A percentile compares a stretch with the other conserved stretches of the same genome.
phyloP scores from a whole-genome alignment of 2,113 vertebrate species.

The Platycercus adscitus region DNA sequence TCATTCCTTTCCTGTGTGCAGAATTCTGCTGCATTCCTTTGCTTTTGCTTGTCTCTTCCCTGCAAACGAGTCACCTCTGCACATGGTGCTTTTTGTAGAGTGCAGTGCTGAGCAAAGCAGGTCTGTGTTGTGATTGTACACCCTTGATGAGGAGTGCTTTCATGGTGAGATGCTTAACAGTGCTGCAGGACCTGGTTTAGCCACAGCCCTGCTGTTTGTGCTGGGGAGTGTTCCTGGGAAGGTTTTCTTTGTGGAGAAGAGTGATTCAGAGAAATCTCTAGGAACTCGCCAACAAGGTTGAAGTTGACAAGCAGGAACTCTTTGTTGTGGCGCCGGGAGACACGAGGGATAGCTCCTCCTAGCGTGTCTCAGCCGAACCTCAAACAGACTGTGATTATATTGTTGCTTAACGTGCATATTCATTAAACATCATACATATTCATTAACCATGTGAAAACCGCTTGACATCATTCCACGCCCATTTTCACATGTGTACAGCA shows the following conservation, averaged over 20 bases:
- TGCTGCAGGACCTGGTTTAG: not conserved
- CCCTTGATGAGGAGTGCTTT: not conserved
- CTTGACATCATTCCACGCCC: too few species aligned
- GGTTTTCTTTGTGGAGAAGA: not conserved
- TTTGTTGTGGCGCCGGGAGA: accelerated
- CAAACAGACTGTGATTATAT: too few species aligned
- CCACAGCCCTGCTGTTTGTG: not conserved
- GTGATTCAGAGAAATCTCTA: too few species aligned
- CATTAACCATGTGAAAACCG: too few species aligned
- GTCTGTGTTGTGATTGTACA: not conserved
- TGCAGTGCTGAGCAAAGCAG: not conserved
- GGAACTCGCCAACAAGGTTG: too few species aligned
- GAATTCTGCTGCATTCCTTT: not conserved
- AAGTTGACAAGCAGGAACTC: too few species aligned
- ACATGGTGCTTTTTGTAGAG: not conserved
- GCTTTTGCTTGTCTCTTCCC: not conserved
- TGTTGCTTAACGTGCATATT: too few species aligned
- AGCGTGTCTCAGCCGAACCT: too few species aligned
- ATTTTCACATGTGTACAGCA: too few species aligned
- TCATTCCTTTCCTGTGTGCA: not conserved
- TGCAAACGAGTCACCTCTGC: not conserved
- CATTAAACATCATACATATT: too few species aligned
- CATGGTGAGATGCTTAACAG: not conserved
- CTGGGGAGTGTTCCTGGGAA: not conserved
- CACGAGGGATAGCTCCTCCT: too few species aligned